phyloP scores from a whole-genome alignment of 1,140 invertebrate species.

The Thaumatotibia leucotreta region DNA sequence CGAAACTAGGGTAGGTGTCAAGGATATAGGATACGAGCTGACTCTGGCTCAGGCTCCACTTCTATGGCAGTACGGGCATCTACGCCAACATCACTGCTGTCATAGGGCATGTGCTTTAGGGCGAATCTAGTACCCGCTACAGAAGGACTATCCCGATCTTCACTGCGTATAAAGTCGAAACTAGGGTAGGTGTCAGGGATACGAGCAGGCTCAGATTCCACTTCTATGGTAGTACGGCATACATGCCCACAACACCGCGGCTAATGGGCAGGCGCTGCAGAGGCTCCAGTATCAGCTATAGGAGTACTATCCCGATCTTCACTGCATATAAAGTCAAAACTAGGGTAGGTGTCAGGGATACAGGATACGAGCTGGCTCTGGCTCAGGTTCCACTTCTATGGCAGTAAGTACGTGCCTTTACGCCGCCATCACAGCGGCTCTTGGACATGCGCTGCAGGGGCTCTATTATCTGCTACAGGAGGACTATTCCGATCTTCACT shows the following conservation, averaged over 20 bases:
- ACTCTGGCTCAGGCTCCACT: too few species aligned
- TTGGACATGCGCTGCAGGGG: constrained; percentile 84
- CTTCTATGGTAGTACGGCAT: constrained; percentile 83
- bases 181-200: constrained; percentile 82
- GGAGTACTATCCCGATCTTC: constrained; percentile 85
- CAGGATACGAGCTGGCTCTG: too few species aligned
- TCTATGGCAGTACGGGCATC: too few species aligned
- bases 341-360: constrained; percentile 72
- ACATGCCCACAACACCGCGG: constrained; percentile 79
- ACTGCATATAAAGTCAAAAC: constrained; percentile 85
- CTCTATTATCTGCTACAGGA: constrained; percentile 85
- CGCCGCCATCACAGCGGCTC: constrained; percentile 75
- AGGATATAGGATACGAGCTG: too few species aligned
- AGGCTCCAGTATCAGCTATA: constrained; percentile 84
- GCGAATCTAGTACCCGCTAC: constrained; percentile 86
- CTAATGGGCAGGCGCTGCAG: constrained; percentile 82
- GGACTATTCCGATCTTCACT: constrained; percentile 85
- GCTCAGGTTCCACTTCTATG: too few species aligned
- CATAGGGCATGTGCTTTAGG: constrained; percentile 82
- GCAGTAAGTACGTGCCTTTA: too few species aligned
- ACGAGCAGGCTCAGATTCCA: constrained; percentile 88
- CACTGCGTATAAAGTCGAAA: constrained; percentile 84
- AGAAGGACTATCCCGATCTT: constrained; percentile 86
- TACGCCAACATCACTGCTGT: constrained; percentile 74
- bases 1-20: constrained; percentile 79